phyloP scores from a whole-genome alignment of 2,113 vertebrate genomes.

The Pomatostomus ruficeps region DNA sequence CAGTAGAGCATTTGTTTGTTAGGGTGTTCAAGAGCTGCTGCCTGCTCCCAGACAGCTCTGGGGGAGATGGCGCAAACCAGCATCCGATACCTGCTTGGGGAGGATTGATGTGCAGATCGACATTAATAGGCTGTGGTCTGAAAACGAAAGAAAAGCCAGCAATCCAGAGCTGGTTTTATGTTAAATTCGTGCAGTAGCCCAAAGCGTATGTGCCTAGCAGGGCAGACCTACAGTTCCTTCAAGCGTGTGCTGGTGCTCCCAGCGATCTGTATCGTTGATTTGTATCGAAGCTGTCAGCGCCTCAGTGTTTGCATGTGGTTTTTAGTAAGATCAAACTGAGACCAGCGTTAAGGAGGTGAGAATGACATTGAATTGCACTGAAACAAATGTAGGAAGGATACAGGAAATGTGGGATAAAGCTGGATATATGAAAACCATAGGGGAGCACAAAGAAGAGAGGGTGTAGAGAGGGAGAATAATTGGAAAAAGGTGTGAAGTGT shows the following conservation, averaged over 20 bases:
- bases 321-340: neutral
- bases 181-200: neutral
- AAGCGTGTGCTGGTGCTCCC: neutral
- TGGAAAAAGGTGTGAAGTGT: neutral
- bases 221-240: neutral
- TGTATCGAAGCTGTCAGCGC: conserved; percentile 11
- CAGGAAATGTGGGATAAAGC: neutral
- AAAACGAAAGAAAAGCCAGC: neutral
- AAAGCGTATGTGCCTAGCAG: neutral
- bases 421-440: neutral
- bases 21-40: neutral
- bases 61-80: neutral
- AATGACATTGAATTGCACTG: neutral
- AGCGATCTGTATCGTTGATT: neutral
- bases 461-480: neutral
- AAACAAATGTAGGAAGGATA: conserved; percentile 8
- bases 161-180: neutral
- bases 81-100: fast-evolving
- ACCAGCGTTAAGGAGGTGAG: neutral
- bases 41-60: neutral
- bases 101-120: neutral
- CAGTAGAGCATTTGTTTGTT: neutral
- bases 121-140: neutral
- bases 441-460: neutral
- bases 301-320: conserved; percentile 1